These are phyloP conservation scores for Eulemur albifrons DNA, from an alignment of 2,797 vertebrate genomes.

Conservation along the genomic window DNA sequence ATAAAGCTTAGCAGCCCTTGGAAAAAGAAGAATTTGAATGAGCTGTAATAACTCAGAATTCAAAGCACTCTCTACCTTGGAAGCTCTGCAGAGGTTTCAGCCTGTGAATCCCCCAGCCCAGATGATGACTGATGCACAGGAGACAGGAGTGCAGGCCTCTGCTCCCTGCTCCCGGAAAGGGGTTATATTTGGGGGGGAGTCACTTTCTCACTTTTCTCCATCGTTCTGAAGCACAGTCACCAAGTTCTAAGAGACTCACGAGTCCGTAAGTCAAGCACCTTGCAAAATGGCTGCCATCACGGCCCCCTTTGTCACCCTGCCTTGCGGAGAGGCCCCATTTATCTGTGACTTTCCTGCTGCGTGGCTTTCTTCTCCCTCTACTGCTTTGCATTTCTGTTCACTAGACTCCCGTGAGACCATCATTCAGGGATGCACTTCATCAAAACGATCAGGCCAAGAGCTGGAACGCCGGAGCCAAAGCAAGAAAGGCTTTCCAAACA, in stretches of 20 bases:
- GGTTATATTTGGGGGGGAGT: conserved; percentile 56
- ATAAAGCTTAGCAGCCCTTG: conserved; percentile 34
- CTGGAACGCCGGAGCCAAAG: not conserved
- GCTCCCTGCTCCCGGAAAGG: not conserved
- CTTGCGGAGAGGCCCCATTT: conserved; percentile 49
- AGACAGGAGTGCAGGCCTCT: not conserved
- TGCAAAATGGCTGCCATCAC: conserved; percentile 66
- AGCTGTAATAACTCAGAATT: conserved; percentile 53
- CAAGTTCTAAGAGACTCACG: conserved; percentile 67
- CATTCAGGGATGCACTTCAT: conserved; percentile 52
- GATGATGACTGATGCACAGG: not conserved
- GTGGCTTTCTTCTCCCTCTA: conserved; percentile 37
- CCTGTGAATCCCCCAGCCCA: not conserved
- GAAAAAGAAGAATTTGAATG: conserved; percentile 47
- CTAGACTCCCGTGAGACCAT: conserved; percentile 20
- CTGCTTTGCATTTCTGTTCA: conserved; percentile 47
- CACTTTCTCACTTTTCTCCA: conserved; percentile 73
- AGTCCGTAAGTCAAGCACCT: conserved; percentile 67
- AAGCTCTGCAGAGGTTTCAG: not conserved
- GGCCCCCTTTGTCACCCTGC: conserved; percentile 62
- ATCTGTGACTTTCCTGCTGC: conserved; percentile 35
- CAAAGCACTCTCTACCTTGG: not conserved
- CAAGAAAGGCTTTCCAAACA: not conserved
- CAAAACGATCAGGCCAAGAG: conserved; percentile 59
- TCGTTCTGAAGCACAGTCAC: not conserved